Percentiles rank a stretch among this genome's conserved stretches.
Evolutionary conservation across 2,113 vertebrate species (phyloP).

Genomic region (Onychorhynchus coronatus): DNA sequence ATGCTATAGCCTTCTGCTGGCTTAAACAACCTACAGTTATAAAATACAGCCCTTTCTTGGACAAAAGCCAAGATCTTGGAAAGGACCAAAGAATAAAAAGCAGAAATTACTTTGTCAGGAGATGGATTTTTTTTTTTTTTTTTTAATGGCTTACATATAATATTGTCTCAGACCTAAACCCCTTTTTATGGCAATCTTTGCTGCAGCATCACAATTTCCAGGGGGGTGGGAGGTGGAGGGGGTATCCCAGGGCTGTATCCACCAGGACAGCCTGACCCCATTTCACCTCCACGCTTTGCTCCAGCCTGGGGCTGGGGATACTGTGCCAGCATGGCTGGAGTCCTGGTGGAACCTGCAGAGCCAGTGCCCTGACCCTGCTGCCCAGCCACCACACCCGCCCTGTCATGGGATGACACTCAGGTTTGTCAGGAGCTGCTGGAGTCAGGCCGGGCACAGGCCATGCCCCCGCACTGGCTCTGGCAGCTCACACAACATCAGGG

Average conservation of each 20-base stretch:
- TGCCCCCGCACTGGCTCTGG: not conserved
- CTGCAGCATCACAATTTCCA: not conserved
- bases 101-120: not conserved
- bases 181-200: not conserved
- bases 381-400: not conserved
- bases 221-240: accelerated
- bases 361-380: accelerated
- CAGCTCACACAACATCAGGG: not conserved
- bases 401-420: accelerated
- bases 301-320: not conserved
- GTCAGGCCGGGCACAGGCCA: not conserved
- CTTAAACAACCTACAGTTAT: not conserved
- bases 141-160: not conserved
- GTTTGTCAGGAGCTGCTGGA: not conserved
- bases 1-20: not conserved
- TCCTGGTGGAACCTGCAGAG: not conserved
- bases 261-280: not conserved
- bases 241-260: not conserved
- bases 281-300: accelerated
- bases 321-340: accelerated
- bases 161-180: not conserved
- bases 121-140: not conserved
- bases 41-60: constrained; percentile 7
- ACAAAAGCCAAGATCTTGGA: not conserved
- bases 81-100: not conserved